Base-by-base conservation (phyloP, 2,797 vertebrate species). In the Adelosebastes latens region DNA sequence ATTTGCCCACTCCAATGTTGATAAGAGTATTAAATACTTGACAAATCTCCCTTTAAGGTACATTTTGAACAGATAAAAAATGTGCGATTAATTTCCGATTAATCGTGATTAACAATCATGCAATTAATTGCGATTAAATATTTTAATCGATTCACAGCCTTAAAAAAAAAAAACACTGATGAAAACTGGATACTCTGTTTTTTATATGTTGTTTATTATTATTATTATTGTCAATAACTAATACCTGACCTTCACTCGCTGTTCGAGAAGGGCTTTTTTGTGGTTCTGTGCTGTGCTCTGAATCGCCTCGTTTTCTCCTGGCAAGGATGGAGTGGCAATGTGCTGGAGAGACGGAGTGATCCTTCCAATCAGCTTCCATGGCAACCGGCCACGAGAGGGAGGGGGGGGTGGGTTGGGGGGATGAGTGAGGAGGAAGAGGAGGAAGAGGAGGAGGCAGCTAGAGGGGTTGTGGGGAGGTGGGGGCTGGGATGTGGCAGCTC, bases 301-400 rank as follows among this genome's bases (percentile, higher is more conserved):
- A 80, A 63, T 84, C 53, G 62, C 62, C 81, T 68, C 74, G 79
- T 78, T 89, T 88, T 85, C 85, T 88, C 75, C 76, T 63, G 75
- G 82, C 67, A 70, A 77, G 75, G 81, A 88, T 83, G 78, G 79
- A 88, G 89, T 31, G 68, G 82, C 69, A 84, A 84, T 72, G 86
- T 89, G 77, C 82, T 53, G 83, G 77, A 86, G 90, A 91, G 88
- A 79, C 85, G 4, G 88, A 93, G 83, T 63, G 82, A 88, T 85
- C 86, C 84, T 87, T 84, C 91, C 93, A 94, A 94, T 94, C 93
- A 94, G 93, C 93, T 92, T 90, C 93, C 91, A 94, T 94, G 93
- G 93, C 91, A 94, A 94, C 93, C 74, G 80, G 86, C 87, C 87
- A 88, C 34, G 4, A 81, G 82, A 73, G 86, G 82, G 72, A 61